A percentile compares a stretch with the other conserved stretches of the same genome.
Evolutionary conservation across 2,797 vertebrate species (phyloP).

Genomic region (Aulostomus chinensis): DNA sequence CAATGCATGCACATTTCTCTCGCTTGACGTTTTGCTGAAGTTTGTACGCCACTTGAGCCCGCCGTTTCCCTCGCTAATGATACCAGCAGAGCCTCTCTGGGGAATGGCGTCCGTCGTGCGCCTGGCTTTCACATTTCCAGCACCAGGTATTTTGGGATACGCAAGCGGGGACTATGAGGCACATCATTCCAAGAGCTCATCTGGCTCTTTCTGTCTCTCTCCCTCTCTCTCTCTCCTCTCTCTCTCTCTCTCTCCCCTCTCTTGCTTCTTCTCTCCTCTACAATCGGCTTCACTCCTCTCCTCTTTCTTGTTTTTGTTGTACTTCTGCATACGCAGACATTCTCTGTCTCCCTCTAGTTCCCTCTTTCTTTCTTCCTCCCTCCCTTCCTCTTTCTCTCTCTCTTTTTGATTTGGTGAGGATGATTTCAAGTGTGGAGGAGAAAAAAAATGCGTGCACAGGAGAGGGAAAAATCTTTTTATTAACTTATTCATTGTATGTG

Average conservation of each 20-base stretch:
- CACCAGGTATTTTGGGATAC: constrained; percentile 86
- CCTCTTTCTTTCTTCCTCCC: constrained; percentile 51
- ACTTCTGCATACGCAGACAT: constrained; percentile 80
- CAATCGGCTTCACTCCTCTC: constrained; percentile 62
- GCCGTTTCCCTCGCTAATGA: constrained; percentile 86
- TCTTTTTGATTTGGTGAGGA: constrained; percentile 77
- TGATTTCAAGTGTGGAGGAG: constrained; percentile 62
- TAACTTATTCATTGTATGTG: constrained; percentile 87
- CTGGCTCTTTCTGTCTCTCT: constrained; percentile 58
- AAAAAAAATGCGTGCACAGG: constrained; percentile 66
- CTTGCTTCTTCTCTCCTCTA: constrained; percentile 54
- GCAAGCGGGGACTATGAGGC: constrained; percentile 80
- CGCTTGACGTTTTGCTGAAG: constrained; percentile 89
- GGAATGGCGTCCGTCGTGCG: constrained; percentile 81
- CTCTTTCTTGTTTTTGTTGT: constrained; percentile 79
- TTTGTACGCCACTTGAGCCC: constrained; percentile 87
- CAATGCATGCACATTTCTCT: constrained; percentile 76
- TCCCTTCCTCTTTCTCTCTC: constrained; percentile 48
- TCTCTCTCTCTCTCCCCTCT: constrained; percentile 52
- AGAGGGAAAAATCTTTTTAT: constrained; percentile 77
- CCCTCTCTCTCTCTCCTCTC: constrained; percentile 51
- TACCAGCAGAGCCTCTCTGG: constrained; percentile 83
- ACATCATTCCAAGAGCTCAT: constrained; percentile 82
- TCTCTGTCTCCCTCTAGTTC: constrained; percentile 67
- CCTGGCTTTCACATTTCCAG: constrained; percentile 80